Percentiles rank a stretch among this genome's conserved stretches.
Conservation (phyloP, 2,113 vertebrate species). For the Muscicapa adusta region DNA sequence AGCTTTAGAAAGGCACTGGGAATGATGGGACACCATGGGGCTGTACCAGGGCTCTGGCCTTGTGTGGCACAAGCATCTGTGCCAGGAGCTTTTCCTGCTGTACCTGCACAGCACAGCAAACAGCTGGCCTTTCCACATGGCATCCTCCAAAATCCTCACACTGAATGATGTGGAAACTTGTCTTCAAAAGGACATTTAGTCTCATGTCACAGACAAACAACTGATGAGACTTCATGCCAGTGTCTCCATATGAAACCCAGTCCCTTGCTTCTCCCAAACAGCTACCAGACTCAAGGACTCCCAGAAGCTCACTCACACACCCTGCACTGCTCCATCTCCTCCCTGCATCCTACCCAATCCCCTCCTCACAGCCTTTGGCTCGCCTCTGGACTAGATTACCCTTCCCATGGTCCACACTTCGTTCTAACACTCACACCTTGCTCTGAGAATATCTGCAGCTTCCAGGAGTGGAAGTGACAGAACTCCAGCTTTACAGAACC, state of each 20-base stretch:
- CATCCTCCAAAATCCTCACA: background rate
- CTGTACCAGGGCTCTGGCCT: background rate
- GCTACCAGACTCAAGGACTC: background rate
- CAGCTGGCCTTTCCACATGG: background rate
- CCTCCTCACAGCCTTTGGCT: background rate
- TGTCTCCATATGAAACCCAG: background rate
- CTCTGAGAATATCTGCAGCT: background rate
- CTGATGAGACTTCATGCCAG: background rate
- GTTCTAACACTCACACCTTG: background rate
- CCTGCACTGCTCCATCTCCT: background rate
- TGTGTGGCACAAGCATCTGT: fast-evolving
- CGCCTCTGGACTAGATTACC: fast-evolving
- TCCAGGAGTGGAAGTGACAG: background rate
- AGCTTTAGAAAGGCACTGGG: background rate
- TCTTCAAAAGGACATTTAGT: background rate
- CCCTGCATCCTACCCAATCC: background rate
- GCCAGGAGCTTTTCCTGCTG: background rate
- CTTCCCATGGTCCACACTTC: background rate
- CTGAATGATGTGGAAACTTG: background rate
- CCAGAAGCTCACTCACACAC: background rate
- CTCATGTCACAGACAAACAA: background rate
- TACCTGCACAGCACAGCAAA: background rate
- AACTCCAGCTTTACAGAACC: background rate
- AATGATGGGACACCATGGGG: no score
- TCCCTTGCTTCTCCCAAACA: background rate